A percentile compares a stretch with the other conserved stretches of the same genome.
Conservation (phyloP, 2,113 vertebrate species). For the Zootoca vivipara region DNA sequence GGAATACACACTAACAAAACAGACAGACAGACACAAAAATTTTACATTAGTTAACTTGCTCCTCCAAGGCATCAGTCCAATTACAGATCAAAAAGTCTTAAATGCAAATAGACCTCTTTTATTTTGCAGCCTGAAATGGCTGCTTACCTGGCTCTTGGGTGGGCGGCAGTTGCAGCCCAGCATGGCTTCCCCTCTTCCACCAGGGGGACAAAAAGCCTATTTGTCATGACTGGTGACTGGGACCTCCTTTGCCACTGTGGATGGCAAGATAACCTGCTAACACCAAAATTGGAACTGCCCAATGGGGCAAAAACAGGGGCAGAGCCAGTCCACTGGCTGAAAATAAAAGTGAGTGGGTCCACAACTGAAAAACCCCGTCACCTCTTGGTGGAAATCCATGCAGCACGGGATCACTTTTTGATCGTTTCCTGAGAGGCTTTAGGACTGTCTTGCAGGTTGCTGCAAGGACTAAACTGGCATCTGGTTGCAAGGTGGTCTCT, state of each 20-base stretch:
- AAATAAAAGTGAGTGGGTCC: no score
- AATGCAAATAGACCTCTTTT: not conserved
- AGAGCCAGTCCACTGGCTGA: no score
- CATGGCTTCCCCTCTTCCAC: no score
- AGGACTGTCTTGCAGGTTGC: not conserved
- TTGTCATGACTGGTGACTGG: no score
- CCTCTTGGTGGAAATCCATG: constrained; percentile 73
- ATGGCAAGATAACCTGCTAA: no score
- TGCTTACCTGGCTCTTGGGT: no score
- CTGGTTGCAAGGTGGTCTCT: constrained; percentile 38
- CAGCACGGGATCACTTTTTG: constrained; percentile 80
- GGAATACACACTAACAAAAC: not conserved
- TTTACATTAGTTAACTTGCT: not conserved
- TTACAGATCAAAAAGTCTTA: not conserved
- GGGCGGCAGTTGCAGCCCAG: no score
- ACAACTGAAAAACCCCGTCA: constrained; percentile 49
- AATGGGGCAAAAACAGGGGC: no score
- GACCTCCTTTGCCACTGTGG: no score
- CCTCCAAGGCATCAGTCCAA: not conserved
- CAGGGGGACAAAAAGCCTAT: no score
- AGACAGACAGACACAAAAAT: not conserved
- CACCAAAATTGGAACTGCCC: no score
- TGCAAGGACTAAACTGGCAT: not conserved
- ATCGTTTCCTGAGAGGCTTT: constrained; percentile 58
- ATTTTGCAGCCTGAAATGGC: not conserved